These are phyloP conservation scores for Biston betularia DNA, from an alignment of 2,888 invertebrate genomes.

Conservation along the genomic window DNA sequence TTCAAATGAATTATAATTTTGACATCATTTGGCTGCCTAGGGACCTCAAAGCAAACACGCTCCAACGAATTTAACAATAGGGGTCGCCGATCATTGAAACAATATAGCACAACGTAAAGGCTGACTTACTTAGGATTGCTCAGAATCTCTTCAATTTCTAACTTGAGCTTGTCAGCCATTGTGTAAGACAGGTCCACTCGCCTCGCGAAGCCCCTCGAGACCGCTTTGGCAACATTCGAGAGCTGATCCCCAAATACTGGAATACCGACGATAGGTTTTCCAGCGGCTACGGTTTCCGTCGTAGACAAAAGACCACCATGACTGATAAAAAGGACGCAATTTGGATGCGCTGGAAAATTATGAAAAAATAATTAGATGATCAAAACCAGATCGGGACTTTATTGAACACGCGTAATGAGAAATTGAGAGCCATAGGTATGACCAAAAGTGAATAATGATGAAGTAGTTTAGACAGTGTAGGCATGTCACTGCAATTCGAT, in stretches of 20 bases:
- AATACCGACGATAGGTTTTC: slow-evolving; percentile 68
- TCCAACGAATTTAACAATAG: too few species aligned
- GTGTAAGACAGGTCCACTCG: slow-evolving; percentile 52
- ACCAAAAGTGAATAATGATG: too few species aligned
- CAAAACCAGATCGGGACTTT: neutral
- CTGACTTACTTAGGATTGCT: slow-evolving; percentile 52
- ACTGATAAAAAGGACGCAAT: slow-evolving; percentile 69
- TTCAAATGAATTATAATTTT: too few species aligned
- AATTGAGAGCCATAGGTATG: too few species aligned
- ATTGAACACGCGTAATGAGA: neutral
- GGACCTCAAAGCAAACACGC: too few species aligned
- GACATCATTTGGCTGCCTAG: too few species aligned
- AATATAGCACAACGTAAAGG: neutral
- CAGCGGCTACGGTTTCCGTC: slow-evolving; percentile 64
- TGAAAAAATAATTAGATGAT: neutral
- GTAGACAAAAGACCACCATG: slow-evolving; percentile 72
- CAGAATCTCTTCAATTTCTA: slow-evolving; percentile 54
- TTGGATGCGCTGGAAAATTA: slow-evolving; percentile 64
- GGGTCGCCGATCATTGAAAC: neutral
- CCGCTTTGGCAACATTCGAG: slow-evolving; percentile 59
- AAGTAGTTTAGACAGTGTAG: too few species aligned
- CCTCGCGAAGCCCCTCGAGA: slow-evolving; percentile 57
- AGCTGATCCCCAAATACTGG: slow-evolving; percentile 72
- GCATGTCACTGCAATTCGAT: too few species aligned
- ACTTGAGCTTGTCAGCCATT: slow-evolving; percentile 51